phyloP scores from a whole-genome alignment of 2,113 vertebrate species.

The Aphyosemion australe region DNA sequence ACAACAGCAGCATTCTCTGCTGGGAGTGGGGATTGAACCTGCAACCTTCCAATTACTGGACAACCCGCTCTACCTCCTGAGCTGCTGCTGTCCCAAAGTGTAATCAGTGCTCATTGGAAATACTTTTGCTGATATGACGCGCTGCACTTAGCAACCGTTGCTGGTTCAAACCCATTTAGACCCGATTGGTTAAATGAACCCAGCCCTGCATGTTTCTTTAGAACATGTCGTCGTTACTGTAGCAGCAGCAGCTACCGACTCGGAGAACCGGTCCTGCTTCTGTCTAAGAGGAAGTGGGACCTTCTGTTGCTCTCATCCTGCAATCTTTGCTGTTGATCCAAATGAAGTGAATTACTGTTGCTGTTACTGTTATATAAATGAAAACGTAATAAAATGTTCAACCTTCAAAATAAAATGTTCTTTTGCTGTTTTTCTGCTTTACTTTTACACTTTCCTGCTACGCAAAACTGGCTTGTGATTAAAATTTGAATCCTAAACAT shows the following conservation, averaged over 20 bases:
- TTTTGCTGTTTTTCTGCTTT: too few species aligned
- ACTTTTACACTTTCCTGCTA: too few species aligned
- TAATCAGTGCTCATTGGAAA: not conserved
- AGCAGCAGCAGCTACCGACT: not conserved
- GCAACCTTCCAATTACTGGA: too few species aligned
- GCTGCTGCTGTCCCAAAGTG: too few species aligned
- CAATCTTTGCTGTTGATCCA: not conserved
- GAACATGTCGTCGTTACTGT: not conserved
- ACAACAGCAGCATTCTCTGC: too few species aligned
- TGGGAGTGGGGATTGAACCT: too few species aligned
- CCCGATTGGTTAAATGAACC: constrained; percentile 9
- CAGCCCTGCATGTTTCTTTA: constrained; percentile 4
- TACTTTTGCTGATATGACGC: constrained; percentile 3
- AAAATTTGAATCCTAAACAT: too few species aligned
- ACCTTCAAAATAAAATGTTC: too few species aligned
- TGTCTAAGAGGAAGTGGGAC: not conserved
- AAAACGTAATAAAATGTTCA: too few species aligned
- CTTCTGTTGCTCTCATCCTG: not conserved
- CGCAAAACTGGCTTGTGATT: too few species aligned
- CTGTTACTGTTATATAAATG: too few species aligned
- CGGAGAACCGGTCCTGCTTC: not conserved
- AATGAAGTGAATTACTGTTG: not conserved
- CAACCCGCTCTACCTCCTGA: too few species aligned
- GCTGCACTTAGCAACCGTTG: not conserved
- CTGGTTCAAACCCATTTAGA: not conserved